Evolutionary conservation across 2,888 invertebrate species (phyloP).

Genomic region (Galeruca laticollis): DNA sequence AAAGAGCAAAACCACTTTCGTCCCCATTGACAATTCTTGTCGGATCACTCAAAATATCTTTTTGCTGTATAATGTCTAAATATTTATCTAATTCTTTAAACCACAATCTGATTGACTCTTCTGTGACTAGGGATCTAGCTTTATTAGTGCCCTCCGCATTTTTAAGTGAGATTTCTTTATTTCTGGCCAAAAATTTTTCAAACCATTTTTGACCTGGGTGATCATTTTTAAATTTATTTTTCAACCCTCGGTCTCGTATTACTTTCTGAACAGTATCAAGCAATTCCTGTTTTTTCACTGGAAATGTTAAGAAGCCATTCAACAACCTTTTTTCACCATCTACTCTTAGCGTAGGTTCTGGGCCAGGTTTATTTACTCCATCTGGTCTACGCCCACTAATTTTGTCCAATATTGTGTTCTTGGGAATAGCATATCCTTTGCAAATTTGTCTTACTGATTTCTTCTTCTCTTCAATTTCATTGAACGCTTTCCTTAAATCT

Average conservation of each 20-base stretch:
- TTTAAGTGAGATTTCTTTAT: neutral
- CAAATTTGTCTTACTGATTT: conserved; percentile 19
- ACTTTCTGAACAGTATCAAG: neutral
- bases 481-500: neutral
- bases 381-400: conserved; percentile 24
- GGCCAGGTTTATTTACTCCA: conserved; percentile 18
- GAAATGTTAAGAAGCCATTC: conserved; percentile 11
- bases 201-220: conserved; percentile 24
- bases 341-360: conserved; percentile 20
- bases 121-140: too few species aligned
- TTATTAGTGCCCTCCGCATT: too few species aligned
- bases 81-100: conserved; percentile 9
- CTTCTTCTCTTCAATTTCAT: conserved; percentile 16
- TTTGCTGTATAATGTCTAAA: neutral
- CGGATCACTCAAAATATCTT: neutral
- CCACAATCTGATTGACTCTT: neutral
- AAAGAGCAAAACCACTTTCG: too few species aligned
- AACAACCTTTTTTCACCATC: conserved; percentile 23
- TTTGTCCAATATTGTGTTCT: conserved; percentile 22
- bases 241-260: too few species aligned
- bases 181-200: neutral
- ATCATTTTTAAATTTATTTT: conserved; percentile 15
- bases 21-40: too few species aligned
- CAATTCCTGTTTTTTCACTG: conserved; percentile 26
- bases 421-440: conserved; percentile 23